Evolutionary conservation across 2,888 invertebrate species (phyloP).

Genomic region (Gymnocheta viridis): DNA sequence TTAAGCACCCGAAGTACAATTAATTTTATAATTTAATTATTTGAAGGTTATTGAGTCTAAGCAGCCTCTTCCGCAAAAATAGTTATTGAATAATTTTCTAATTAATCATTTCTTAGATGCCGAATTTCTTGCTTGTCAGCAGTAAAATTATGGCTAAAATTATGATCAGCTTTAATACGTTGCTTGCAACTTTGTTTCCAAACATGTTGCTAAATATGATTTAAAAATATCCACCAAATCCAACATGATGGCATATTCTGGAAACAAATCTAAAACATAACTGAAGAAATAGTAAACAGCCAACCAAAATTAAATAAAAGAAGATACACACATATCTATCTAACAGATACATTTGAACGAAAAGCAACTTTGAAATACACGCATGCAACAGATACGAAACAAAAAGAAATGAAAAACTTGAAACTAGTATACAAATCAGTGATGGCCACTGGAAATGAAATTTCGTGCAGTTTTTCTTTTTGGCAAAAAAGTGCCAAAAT

Average conservation of each 20-base stretch:
- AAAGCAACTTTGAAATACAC: conserved; percentile 8
- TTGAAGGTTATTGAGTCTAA: not conserved
- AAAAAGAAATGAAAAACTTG: conserved; percentile 8
- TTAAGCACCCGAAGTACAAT: not conserved
- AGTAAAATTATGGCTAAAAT: not conserved
- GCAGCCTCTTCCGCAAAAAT: not conserved
- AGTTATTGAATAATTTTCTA: not conserved
- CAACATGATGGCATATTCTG: not conserved
- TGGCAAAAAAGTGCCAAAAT: too few species aligned
- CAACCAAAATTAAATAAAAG: not conserved
- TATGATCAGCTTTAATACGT: not conserved
- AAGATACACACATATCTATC: conserved; percentile 29
- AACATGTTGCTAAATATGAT: not conserved
- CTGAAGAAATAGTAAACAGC: not conserved
- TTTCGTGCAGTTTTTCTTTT: too few species aligned
- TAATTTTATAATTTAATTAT: not conserved
- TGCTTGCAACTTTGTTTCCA: not conserved
- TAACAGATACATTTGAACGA: conserved; percentile 57
- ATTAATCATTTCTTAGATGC: conserved; percentile 18
- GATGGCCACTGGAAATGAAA: too few species aligned
- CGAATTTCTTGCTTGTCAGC: not conserved
- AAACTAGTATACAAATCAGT: too few species aligned
- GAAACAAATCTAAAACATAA: conserved; percentile 23
- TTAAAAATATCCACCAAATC: not conserved
- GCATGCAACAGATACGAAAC: conserved; percentile 31